Evolutionary conservation across 2,113 vertebrate species (phyloP).

Genomic region (Turnix velox): DNA sequence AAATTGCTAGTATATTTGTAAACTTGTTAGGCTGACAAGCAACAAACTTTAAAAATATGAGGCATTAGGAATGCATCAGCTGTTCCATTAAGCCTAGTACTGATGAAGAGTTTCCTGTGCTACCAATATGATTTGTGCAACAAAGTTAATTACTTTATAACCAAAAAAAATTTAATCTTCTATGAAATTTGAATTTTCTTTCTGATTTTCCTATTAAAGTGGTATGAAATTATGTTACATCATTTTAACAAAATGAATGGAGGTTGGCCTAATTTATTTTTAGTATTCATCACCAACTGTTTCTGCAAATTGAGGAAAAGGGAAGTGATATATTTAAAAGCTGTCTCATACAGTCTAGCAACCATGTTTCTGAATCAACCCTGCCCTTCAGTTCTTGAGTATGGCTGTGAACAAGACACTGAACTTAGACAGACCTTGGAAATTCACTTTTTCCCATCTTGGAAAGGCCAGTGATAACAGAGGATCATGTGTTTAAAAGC

Average conservation of each 20-base stretch:
- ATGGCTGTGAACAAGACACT: background rate
- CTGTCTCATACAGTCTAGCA: background rate
- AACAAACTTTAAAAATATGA: background rate
- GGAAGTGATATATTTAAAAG: background rate
- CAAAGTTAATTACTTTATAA: background rate
- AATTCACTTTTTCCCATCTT: background rate
- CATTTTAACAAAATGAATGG: background rate
- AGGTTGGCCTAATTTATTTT: background rate
- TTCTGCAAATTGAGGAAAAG: constrained; percentile 3
- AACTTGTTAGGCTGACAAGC: background rate
- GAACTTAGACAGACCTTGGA: background rate
- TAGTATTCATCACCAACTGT: background rate
- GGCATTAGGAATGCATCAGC: background rate
- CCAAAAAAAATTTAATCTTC: constrained; percentile 23
- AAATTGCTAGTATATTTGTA: background rate
- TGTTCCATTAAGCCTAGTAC: background rate
- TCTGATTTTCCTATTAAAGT: constrained; percentile 26
- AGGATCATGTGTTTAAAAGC: background rate
- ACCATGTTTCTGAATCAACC: background rate
- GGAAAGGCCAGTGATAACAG: background rate
- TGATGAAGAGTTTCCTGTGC: background rate
- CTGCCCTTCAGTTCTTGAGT: background rate
- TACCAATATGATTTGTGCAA: background rate
- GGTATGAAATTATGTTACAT: background rate
- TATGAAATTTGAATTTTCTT: background rate